phyloP scores from a whole-genome alignment of 2,888 invertebrate genomes.

The Laspeyria flexula region DNA sequence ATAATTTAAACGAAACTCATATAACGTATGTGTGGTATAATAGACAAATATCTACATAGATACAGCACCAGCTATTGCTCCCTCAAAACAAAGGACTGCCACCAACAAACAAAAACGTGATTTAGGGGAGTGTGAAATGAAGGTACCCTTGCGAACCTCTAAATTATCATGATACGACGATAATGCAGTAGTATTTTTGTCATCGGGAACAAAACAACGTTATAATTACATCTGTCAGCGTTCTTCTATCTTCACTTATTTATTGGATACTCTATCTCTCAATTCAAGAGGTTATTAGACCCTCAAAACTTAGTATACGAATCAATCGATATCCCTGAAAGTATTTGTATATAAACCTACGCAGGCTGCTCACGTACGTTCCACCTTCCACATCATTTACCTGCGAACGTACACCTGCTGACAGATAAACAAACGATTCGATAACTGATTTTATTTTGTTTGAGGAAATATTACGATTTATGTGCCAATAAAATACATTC shows the following conservation, averaged over 20 bases:
- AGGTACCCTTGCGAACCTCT: constrained; percentile 58
- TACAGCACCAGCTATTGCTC: constrained; percentile 50
- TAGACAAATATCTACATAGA: constrained; percentile 47
- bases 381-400: constrained; percentile 63
- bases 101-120: constrained; percentile 72
- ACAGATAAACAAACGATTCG: constrained; percentile 64
- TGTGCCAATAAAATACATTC: constrained; percentile 40
- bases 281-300: constrained; percentile 17
- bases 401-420: constrained; percentile 52
- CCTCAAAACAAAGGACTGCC: constrained; percentile 67
- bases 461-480: constrained; percentile 48
- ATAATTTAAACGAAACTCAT: constrained; percentile 33
- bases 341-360: constrained; percentile 37
- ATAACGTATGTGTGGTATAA: constrained; percentile 33
- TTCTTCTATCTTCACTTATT: background rate
- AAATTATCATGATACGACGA: constrained; percentile 58
- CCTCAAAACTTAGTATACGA: constrained; percentile 15
- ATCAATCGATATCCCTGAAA: constrained; percentile 30
- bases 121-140: constrained; percentile 69
- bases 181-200: constrained; percentile 45
- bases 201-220: constrained; percentile 24
- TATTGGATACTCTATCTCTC: background rate
- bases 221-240: constrained; percentile 11
- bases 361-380: constrained; percentile 49
- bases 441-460: constrained; percentile 61